Percentiles rank a stretch among this genome's conserved stretches.
These are phyloP conservation scores for Drosophila antonietae DNA, from an alignment of 2,888 invertebrate species.

Conservation along the genomic window DNA sequence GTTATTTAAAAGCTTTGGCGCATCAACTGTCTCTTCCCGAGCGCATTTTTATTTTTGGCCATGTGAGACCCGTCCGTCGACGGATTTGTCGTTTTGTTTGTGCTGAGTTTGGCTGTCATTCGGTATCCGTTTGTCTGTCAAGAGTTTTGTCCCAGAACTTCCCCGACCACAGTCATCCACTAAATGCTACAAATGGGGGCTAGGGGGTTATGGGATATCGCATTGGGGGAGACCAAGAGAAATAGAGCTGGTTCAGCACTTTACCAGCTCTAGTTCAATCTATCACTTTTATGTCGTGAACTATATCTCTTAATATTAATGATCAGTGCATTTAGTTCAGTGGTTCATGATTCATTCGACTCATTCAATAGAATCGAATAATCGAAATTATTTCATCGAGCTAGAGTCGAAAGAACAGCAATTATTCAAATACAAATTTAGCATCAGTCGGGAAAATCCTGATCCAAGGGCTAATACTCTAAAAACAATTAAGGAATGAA, in stretches of 20 bases:
- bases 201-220: background rate
- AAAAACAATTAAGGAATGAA: background rate
- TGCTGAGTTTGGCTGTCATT: conserved; percentile 68
- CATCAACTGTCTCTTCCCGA: conserved; percentile 26
- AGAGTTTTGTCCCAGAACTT: conserved; percentile 19
- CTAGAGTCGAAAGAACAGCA: background rate
- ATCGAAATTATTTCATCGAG: background rate
- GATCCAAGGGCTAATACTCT: background rate
- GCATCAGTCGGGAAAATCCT: background rate
- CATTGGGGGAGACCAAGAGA: background rate
- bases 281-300: background rate
- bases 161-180: conserved; percentile 18
- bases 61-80: conserved; percentile 57
- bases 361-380: background rate
- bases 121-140: conserved; percentile 57
- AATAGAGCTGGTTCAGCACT: background rate
- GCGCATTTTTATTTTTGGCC: conserved; percentile 75
- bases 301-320: background rate
- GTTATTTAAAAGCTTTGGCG: conserved; percentile 52
- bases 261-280: background rate
- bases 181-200: conserved; percentile 22
- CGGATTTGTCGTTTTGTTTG: conserved; percentile 71
- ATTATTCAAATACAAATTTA: background rate
- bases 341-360: background rate
- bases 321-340: background rate